Evolutionary conservation across 1,140 invertebrate genomes (phyloP), one percentile per base, ranked within the genome.

Genomic region (Drosophila quadrilineata): DNA sequence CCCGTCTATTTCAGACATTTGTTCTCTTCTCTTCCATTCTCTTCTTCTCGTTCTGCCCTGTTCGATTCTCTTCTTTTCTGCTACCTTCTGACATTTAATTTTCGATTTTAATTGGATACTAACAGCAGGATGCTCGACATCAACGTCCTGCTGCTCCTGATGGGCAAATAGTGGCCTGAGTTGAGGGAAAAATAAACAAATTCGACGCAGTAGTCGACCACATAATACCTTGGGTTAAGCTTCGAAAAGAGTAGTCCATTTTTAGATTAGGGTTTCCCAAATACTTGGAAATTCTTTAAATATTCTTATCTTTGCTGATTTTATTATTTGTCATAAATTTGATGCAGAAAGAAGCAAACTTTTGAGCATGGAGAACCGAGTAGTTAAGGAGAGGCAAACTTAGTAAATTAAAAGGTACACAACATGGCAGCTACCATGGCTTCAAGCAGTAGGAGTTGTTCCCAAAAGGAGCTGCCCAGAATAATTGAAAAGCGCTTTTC

Each of bases 81-180:
- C 45, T 60, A 69, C 59, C 67, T 72, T 65, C 79, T 85, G 79
- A 85, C 79, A 79, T 84, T 84, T 85, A 84, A 84, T 84, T 84
- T 85, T 85, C 79, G 79, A 85, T 84, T 84, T 84, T 85, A 88
- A 88, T 88, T 88, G 86, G 86, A 88, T 88, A 86, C 75, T 85
- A 88, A 88, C 86, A 88, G 86, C 86, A 88, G 86, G 86, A 87
- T 70, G 76, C 86, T 63, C 57, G 65, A 19, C 58, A 68, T 19
- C 58, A 28, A 26, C 59, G 59, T 68, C 63, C 63, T 85, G 60
- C 58, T 66, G 65, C 52, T 33, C 43, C 46, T 71, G 65, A 68
- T 63, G 59, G 35, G 50, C 76, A 19, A 72, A 54, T 46, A 54
- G 41, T 70, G 50, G 56, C 41, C 66, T 58, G 60, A 45, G 40